Evolutionary conservation across 2,113 vertebrate species (phyloP).

Genomic region (Ahaetulla prasina): DNA sequence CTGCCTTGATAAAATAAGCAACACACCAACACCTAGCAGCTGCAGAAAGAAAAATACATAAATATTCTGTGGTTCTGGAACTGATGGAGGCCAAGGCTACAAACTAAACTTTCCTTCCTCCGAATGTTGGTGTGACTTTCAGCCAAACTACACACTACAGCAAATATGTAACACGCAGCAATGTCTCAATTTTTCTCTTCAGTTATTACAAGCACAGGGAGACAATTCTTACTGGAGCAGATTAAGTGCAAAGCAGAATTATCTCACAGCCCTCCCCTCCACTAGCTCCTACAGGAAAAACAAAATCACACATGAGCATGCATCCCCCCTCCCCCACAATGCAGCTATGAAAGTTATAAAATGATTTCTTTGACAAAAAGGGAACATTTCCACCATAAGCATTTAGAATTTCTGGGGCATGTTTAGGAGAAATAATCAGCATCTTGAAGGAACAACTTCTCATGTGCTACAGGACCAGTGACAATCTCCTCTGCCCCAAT

Average conservation of each 20-base stretch:
- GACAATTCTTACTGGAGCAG: neutral
- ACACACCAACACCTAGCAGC: neutral
- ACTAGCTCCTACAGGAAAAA: neutral
- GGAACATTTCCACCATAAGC: neutral
- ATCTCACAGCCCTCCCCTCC: no score
- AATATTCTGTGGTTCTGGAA: neutral
- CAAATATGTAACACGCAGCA: neutral
- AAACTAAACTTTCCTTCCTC: neutral
- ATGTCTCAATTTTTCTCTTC: neutral
- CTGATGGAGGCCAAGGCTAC: neutral
- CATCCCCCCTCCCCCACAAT: no score
- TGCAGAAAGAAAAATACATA: neutral
- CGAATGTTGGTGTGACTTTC: neutral
- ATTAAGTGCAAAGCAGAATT: neutral
- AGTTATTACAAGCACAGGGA: neutral
- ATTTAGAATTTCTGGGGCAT: neutral
- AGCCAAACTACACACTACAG: slow-evolving; percentile 2
- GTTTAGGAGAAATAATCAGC: neutral
- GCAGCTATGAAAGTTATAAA: neutral
- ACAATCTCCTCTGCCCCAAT: neutral
- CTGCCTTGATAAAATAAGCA: slow-evolving; percentile 30
- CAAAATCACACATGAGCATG: neutral
- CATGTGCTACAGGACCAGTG: neutral
- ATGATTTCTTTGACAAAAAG: neutral
- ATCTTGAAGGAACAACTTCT: neutral